Percentiles rank a stretch among this genome's conserved stretches.
phyloP scores from a whole-genome alignment of 2,113 vertebrate species.

The Pelmatolapia mariae region DNA sequence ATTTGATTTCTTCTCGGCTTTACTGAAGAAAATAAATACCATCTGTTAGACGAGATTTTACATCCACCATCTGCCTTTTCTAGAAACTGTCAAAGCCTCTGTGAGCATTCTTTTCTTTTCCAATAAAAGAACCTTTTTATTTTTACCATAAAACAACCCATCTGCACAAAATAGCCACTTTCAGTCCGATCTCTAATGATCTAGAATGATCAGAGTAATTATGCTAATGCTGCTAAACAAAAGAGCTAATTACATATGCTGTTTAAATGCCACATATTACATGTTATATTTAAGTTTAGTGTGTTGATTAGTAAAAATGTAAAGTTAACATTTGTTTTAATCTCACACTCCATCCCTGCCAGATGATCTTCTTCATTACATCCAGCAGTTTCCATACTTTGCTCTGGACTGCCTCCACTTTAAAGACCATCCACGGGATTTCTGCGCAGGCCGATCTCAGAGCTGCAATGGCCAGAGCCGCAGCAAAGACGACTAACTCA shows the following conservation, averaged over 20 bases:
- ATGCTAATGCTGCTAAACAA: not conserved
- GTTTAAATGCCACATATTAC: not conserved
- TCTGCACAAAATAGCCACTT: not conserved
- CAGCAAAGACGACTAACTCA: conserved; percentile 31
- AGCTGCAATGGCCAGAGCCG: conserved; percentile 71
- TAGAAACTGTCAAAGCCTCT: not conserved
- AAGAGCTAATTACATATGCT: not conserved
- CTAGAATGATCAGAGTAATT: not conserved
- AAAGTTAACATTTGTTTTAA: not conserved
- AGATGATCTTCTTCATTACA: conserved; percentile 79
- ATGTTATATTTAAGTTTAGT: not conserved
- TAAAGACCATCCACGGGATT: conserved; percentile 44
- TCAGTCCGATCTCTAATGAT: not conserved
- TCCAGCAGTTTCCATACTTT: conserved; percentile 75
- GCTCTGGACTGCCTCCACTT: conserved; percentile 75
- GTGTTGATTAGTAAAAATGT: not conserved
- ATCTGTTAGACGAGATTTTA: not conserved
- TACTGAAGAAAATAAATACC: not conserved
- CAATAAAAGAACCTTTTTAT: not conserved
- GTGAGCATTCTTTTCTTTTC: not conserved
- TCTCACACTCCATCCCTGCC: not conserved
- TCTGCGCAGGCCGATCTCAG: conserved; percentile 37
- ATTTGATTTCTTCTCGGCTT: not conserved
- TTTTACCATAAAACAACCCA: not conserved
- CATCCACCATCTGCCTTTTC: not conserved